Base-by-base conservation (phyloP, 2,797 vertebrate genomes). In the Molossus alvarezi region DNA sequence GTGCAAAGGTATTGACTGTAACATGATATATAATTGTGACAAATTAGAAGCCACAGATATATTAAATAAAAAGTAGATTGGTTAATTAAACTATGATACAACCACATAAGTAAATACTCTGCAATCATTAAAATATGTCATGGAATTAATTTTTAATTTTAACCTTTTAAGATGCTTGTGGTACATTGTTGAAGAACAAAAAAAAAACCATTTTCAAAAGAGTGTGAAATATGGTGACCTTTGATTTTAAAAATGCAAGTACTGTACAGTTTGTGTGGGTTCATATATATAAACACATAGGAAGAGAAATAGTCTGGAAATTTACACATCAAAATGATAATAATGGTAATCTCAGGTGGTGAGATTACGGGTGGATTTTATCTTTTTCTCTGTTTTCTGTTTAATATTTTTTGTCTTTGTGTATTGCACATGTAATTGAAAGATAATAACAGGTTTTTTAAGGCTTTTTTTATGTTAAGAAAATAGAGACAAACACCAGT, bases 11-110 rank as follows among this genome's bases (percentile, higher is more conserved):
- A 29, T 57, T 60, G 75, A 33, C 58, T 45, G 51, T 53, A 90
- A n/a, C 20, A 69, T 29, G 69, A 12, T 58, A 33, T 75, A 73
- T 57, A 64, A 77, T 86, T 48, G 20, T 55, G 51, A 90, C 29
- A 90, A 80, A 87, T 58, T 58, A 62, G 14, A 87, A 94, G 58
- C n/a, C 21, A 27, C 21, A 87, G 53, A 93, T 79, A 73, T 55
- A 88, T 76, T 71, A 62, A 85, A 75, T 0, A 23, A 33, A 67
- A 77, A 27, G 9, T 81, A 58, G 57, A 87, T 41, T 67, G 51
- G 18, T 33, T 86, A 41, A 73, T 77, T 82, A 37, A 90, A 67
- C 58, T 23, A 13, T 9, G 5, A 29, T 51, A 58, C 6, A 82
- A 77, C 1, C 41, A 71, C 18, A 69, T 82, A 12, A 84, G 12